These are phyloP conservation scores for Camarhynchus parvulus DNA, from an alignment of 2,113 vertebrate species.

Conservation along the genomic window DNA sequence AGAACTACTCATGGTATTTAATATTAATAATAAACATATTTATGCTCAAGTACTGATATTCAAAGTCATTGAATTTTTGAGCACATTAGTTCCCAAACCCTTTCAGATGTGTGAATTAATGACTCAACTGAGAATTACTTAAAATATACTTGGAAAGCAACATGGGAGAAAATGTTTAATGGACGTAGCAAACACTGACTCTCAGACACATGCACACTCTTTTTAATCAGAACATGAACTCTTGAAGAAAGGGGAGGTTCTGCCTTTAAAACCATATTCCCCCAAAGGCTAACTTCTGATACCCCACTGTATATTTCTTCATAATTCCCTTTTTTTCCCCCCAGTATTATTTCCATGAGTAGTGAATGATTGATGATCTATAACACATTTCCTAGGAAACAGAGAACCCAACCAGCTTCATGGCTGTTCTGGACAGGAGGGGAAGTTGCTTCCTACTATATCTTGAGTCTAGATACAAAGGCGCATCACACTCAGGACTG, in stretches of 20 bases:
- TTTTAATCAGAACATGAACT: background rate
- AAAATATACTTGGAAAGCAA: background rate
- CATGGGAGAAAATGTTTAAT: background rate
- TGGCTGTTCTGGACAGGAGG: background rate
- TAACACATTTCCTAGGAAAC: background rate
- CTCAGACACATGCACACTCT: fast-evolving
- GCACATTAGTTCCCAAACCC: background rate
- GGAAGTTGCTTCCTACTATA: background rate
- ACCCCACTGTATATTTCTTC: background rate
- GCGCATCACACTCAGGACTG: background rate
- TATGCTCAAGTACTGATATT: background rate
- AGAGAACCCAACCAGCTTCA: background rate
- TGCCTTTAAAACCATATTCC: background rate
- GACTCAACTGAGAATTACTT: constrained; percentile 2
- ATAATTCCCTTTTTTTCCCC: background rate
- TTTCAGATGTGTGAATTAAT: constrained; percentile 14
- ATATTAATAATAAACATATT: background rate
- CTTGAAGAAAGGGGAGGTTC: background rate
- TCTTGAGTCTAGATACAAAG: background rate
- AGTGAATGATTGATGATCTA: background rate
- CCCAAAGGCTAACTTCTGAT: background rate
- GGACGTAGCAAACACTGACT: background rate
- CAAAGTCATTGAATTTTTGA: background rate
- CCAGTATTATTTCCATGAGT: background rate
- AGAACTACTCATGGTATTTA: background rate